Evolutionary conservation across 1,140 invertebrate species (phyloP), one percentile per base, ranked within the genome.

Genomic region (Drosophila truncata): DNA sequence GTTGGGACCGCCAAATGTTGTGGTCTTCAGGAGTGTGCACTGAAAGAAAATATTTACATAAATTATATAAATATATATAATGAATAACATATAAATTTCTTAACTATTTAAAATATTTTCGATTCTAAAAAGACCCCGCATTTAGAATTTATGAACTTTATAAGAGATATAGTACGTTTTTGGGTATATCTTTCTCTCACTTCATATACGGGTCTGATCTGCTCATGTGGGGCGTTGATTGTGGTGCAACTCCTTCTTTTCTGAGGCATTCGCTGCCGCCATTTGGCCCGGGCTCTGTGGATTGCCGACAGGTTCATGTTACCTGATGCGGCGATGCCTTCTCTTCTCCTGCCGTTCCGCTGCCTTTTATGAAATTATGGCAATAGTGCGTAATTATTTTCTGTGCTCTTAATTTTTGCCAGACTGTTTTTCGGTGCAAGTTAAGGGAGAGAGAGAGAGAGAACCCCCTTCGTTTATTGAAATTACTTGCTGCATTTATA

Each of bases 371-470:
- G 71, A 92, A 92, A 91, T 92, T 88, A 88, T 91, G 70, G 91
- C 87, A 91, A 91, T 70, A 92, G 74, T 92, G 87, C 86, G 85
- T 92, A 92, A 92, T 92, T 92, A 92, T 92, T 92, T 92, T 85
- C 35, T 91, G 82, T 91, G 86, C 85, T 90, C 85, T 90, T 90
- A 90, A 90, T 90, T 91, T 88, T 77, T 67, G 64, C 42, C 71
- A 50, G 67, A 31, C 52, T 63, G 58, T 61, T 54, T 59, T 71
- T 63, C 16, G 16, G 35, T 13, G 11, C 47, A 57, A 33, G 3
- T 54, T 54, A 35, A 77, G 49, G n/a, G n/a, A 67, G 54, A 52
- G 55, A 70, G 61, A 64, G 58, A 60, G 29, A 31, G 11, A 47
- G 46, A 33, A 33, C 25, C 8, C 23, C 47, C 50, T 69, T 67